These are phyloP conservation scores for Halictus quadricinctus DNA, from an alignment of 2,888 invertebrate species.

Conservation along the genomic window DNA sequence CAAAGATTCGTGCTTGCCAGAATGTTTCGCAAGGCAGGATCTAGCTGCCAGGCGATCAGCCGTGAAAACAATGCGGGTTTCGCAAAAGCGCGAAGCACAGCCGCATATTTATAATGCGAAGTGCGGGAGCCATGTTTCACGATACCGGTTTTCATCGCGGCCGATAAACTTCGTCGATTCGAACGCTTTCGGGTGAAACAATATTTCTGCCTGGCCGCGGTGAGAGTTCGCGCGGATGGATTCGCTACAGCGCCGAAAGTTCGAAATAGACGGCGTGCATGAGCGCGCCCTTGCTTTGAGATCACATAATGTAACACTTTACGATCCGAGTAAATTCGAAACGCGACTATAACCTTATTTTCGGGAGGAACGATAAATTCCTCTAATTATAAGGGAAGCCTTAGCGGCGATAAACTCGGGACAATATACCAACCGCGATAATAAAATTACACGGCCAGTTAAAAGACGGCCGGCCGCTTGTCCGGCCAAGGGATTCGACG, in stretches of 20 bases:
- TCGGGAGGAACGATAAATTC: slow-evolving; percentile 33
- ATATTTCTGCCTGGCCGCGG: slow-evolving; percentile 38
- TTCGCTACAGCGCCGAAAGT: slow-evolving; percentile 20
- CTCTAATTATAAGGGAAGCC: slow-evolving; percentile 35
- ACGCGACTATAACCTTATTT: slow-evolving; percentile 41
- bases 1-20: neutral
- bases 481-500: neutral
- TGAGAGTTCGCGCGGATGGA: slow-evolving; percentile 3
- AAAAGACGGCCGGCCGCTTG: neutral
- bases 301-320: slow-evolving; percentile 47
- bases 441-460: slow-evolving; percentile 10
- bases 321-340: slow-evolving; percentile 49
- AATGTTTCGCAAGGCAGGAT: slow-evolving; percentile 18
- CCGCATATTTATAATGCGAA: slow-evolving; percentile 42
- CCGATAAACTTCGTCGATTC: slow-evolving; percentile 36
- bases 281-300: slow-evolving; percentile 38
- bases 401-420: slow-evolving; percentile 27
- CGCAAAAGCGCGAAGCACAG: neutral
- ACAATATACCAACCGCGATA: slow-evolving; percentile 18
- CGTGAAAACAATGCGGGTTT: neutral
- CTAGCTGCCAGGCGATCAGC: neutral
- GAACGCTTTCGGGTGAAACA: slow-evolving; percentile 39
- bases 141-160: slow-evolving; percentile 28
- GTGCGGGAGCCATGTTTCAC: slow-evolving; percentile 17
- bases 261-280: slow-evolving; percentile 45